Conservation (phyloP, 2,888 invertebrate genomes). For the Electrophaes corylata region DNA sequence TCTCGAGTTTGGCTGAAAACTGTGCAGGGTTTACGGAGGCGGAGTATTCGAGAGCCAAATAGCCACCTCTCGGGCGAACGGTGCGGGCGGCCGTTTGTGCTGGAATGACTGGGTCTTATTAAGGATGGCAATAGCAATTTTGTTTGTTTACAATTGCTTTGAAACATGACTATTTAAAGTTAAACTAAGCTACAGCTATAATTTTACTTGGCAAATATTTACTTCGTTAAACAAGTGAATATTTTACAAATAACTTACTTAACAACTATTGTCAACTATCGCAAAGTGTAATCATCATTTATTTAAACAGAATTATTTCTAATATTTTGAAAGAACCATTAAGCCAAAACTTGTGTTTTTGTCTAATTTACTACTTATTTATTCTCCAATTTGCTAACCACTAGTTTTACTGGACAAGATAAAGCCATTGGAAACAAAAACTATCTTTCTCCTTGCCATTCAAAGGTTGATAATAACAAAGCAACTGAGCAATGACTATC, state of each 20-base stretch:
- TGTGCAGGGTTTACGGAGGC: conserved; percentile 74
- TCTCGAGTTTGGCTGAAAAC: conserved; percentile 72
- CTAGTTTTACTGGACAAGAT: neutral
- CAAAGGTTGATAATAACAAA: neutral
- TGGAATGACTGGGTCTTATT: conserved; percentile 64
- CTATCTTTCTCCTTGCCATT: neutral
- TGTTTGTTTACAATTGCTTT: conserved; percentile 12
- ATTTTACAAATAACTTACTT: too few species aligned
- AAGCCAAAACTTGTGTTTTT: too few species aligned
- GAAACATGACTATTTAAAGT: neutral
- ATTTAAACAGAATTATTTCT: too few species aligned
- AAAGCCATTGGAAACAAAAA: neutral
- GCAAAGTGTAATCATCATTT: too few species aligned
- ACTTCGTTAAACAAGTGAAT: too few species aligned
- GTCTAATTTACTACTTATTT: too few species aligned
- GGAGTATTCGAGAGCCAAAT: conserved; percentile 75
- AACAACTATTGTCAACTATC: too few species aligned
- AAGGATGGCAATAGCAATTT: conserved; percentile 43
- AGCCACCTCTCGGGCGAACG: conserved; percentile 72
- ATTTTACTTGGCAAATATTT: too few species aligned
- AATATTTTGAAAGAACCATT: too few species aligned
- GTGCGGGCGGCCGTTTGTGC: conserved; percentile 72
- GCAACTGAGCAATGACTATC: conserved; percentile 42
- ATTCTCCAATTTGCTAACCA: too few species aligned
- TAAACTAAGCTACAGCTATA: neutral